Conservation (phyloP, 2,113 vertebrate species). For the Dicaeum eximium region DNA sequence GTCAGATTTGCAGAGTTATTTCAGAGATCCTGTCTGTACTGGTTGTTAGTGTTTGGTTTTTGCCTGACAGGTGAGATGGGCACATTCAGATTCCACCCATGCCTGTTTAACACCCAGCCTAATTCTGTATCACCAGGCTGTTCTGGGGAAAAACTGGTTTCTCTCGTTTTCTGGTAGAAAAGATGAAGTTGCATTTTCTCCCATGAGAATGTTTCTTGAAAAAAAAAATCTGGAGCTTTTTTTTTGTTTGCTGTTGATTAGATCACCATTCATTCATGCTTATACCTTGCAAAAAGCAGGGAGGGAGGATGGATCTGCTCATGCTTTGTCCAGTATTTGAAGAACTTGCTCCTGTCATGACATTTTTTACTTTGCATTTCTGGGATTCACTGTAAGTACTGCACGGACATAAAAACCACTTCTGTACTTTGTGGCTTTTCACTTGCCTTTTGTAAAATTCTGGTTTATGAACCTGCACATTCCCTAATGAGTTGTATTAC, state of each 20-base stretch:
- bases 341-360: neutral
- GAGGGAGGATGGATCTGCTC: neutral
- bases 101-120: neutral
- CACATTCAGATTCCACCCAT: neutral
- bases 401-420: neutral
- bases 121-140: neutral
- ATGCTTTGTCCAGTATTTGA: neutral
- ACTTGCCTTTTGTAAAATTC: neutral
- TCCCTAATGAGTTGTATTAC: neutral
- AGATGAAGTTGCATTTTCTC: neutral
- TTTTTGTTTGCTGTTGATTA: neutral
- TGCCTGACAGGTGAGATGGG: neutral
- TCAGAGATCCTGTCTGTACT: neutral
- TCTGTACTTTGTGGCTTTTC: neutral
- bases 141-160: neutral
- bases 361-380: neutral
- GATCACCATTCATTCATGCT: accelerated
- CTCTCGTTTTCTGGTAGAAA: neutral
- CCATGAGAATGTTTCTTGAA: neutral
- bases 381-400: neutral
- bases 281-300: neutral
- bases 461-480: neutral
- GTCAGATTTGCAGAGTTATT: neutral
- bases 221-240: neutral
- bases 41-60: neutral